Evolutionary conservation across 2,113 vertebrate species (phyloP).

Genomic region (Saguinus midas): DNA sequence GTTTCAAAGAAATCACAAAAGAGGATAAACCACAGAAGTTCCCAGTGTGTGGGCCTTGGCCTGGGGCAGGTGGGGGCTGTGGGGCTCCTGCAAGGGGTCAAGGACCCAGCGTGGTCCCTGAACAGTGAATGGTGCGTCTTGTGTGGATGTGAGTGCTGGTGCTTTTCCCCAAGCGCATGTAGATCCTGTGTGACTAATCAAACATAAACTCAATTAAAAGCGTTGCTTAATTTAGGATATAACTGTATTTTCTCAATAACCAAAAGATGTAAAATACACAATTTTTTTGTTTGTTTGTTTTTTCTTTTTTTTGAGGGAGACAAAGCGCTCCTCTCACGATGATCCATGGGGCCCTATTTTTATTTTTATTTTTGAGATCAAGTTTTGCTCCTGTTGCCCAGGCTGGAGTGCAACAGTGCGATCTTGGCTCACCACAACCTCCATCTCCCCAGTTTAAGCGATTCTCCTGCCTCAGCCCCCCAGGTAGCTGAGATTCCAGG

Average conservation of each 20-base stretch:
- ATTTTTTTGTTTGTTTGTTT: too few relatives aligned
- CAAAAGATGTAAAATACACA: not conserved
- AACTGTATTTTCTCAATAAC: not conserved
- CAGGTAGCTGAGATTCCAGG: too few relatives aligned
- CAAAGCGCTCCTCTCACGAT: too few relatives aligned
- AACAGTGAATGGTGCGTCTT: fast-evolving
- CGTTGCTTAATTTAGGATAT: not conserved
- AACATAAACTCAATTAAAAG: not conserved
- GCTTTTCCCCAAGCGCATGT: not conserved
- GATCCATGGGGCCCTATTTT: too few relatives aligned
- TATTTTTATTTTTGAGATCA: too few relatives aligned
- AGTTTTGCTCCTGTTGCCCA: too few relatives aligned
- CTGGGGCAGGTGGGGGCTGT: not conserved
- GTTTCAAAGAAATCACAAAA: slow-evolving; percentile 23
- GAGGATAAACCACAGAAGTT: not conserved
- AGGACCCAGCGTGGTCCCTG: not conserved
- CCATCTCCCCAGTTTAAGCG: too few relatives aligned
- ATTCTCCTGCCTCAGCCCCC: too few relatives aligned
- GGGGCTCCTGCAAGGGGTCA: not conserved
- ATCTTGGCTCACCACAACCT: too few relatives aligned
- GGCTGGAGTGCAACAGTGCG: too few relatives aligned
- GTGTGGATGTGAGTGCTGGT: too few relatives aligned
- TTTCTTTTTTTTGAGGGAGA: too few relatives aligned
- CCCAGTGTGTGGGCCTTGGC: not conserved
- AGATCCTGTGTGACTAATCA: not conserved